Conservation (phyloP, 2,113 vertebrate species). For the Heterocephalus glaber region DNA sequence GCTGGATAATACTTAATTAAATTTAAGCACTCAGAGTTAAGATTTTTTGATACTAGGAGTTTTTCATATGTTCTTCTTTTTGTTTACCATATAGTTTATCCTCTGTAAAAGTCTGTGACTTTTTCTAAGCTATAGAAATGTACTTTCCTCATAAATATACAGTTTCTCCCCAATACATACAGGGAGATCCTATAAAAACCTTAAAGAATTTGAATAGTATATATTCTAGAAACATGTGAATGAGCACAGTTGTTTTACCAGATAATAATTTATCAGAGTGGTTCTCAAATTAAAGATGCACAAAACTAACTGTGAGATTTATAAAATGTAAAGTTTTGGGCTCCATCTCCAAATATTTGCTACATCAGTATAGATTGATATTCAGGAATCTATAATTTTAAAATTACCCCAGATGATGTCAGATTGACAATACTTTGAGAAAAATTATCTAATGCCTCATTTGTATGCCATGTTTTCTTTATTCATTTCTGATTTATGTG, state of each 20-base stretch:
- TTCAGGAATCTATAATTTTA: background rate
- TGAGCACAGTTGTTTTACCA: background rate
- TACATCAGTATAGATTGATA: background rate
- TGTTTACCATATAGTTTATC: background rate
- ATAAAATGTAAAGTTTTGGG: background rate
- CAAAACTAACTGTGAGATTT: background rate
- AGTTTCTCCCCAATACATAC: background rate
- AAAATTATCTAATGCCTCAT: background rate
- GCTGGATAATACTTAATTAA: background rate
- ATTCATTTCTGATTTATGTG: background rate
- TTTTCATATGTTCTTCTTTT: background rate
- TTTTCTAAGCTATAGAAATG: background rate
- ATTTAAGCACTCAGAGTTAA: background rate
- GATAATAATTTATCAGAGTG: background rate
- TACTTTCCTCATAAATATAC: background rate
- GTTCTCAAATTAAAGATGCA: background rate
- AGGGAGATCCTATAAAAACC: background rate
- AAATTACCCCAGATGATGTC: background rate
- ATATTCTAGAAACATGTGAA: background rate
- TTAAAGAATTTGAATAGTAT: background rate
- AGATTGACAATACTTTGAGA: conserved; percentile 17
- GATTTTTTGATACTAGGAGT: background rate
- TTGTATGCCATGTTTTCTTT: background rate
- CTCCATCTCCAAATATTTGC: background rate
- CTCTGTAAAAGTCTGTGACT: background rate